phyloP scores from a whole-genome alignment of 1,140 invertebrate species.

The Drosophila pandora region DNA sequence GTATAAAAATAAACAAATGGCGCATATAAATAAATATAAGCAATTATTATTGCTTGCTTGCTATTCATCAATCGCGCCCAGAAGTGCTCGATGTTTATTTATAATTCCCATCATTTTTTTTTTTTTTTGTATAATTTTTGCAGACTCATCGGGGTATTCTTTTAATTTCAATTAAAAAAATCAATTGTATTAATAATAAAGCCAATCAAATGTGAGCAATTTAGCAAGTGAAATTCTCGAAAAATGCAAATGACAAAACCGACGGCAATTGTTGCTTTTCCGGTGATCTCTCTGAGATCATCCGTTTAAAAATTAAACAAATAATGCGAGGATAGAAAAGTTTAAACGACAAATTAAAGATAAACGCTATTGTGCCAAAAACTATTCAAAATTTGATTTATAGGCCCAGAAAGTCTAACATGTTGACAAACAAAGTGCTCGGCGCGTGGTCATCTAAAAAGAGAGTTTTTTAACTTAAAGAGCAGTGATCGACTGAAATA shows the following conservation, averaged over 20 bases:
- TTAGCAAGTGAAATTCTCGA: conserved; percentile 46
- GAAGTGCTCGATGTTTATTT: conserved; percentile 41
- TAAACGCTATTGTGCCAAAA: conserved; percentile 1
- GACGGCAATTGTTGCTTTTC: conserved; percentile 16
- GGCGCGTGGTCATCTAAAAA: conserved; percentile 53
- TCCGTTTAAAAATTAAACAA: conserved; percentile 40
- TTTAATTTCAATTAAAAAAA: conserved; percentile 37
- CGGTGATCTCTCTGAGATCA: conserved; percentile 73
- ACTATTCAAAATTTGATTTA: conserved; percentile 36
- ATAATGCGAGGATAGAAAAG: neutral
- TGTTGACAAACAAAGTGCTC: conserved; percentile 72
- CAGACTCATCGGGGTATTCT: conserved; percentile 37
- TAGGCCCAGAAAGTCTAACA: conserved; percentile 8
- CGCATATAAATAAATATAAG: conserved; percentile 50
- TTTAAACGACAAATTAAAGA: neutral
- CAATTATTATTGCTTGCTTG: conserved; percentile 42
- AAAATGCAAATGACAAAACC: conserved; percentile 40
- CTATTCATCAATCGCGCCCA: conserved; percentile 57
- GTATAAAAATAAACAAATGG: conserved; percentile 75
- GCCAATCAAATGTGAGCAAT: conserved; percentile 58
- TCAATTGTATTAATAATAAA: conserved; percentile 61
- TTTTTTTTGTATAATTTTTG: conserved; percentile 21
- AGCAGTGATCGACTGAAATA: conserved; percentile 1
- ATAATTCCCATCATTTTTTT: conserved; percentile 23
- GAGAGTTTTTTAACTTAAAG: conserved; percentile 2